Base-by-base conservation (phyloP, 2,888 invertebrate genomes). In the Ornithoptera alexandrae region DNA sequence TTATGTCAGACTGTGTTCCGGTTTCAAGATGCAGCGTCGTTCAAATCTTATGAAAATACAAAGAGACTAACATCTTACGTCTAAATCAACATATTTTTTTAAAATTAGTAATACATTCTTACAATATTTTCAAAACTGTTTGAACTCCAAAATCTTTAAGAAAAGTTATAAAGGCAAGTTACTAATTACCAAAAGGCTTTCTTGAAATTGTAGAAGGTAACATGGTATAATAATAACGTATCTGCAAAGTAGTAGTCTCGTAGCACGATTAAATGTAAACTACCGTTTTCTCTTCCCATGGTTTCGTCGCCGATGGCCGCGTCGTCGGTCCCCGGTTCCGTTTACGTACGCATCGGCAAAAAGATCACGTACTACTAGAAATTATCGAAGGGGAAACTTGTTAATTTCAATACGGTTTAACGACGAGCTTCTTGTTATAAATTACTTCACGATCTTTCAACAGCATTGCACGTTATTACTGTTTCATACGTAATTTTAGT, bases 251-350 rank as follows among this genome's bases (percentile, higher is more conserved):
- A 30, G 30, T 30, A 30, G 30, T 30, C 64, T 36, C 61, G 65
- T 50, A 8, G 62, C 24, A 56, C 18, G 39, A 50, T 58, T 24
- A 59, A 70, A 20, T 65, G 46, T 46, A 62, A 65, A 65, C 58
- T 58, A 59, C 69, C 76, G 82, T 81, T 88, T 87, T 89, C 86
- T 84, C 82, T 87, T 86, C 84, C 82, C 86, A 87, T 85, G 80
- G 77, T 82, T 83, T 83, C 80, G 80, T 83, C 74, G 76, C 74
- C 74, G 76, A 75, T 78, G 76, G 76, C 74, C 79, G 79, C 46
- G 78, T 76, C 75, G 74, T 71, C 71, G 77, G 73, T 75, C 74
- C 73, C 73, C 74, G 75, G 79, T 79, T 79, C 80, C 79, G 78
- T 79, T 78, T 75, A 74, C 76, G 71, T 77, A 77, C 74, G 74